Evolutionary conservation across 2,797 vertebrate genomes (phyloP), one percentile per base, ranked within the genome.

Genomic region (Argyrosomus regius): DNA sequence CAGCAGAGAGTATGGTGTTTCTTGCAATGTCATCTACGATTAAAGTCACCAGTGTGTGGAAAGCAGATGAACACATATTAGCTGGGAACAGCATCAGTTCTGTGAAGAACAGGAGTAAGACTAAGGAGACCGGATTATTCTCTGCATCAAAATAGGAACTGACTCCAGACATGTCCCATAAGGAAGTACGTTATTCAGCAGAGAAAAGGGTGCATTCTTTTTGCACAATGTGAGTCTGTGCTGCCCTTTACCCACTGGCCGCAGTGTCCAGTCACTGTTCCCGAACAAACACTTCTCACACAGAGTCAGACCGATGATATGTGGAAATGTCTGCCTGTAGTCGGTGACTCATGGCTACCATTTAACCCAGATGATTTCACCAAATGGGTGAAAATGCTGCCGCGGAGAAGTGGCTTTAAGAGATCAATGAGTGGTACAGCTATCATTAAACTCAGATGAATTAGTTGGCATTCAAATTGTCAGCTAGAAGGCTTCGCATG

Each of bases 281-380:
- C 71, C 56, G 9, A 72, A 63, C 84, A 89, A 88, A 85, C 83
- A 7, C 35, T 71, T 65, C 75, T 86, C 81, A 82, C 85, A 89
- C 68, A 35, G 62, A 75, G 53, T 64, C 81, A 78, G 87, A 88
- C 83, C 68, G n/a, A 20, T 65, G 48, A 75, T 39, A 91, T 87
- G 88, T 93, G 93, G 93, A 94, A 93, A 92, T 78, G 89, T 93
- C 89, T 93, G 86, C 86, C 54, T 64, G 64, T 72, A 68, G 84
- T 26, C 41, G 54, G 69, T 90, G 91, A 92, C 82, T 94, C 89
- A 93, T 77, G 74, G 76, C 64, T 62, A 43, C 87, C 66, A 74
- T 77, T 77, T 71, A 78, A 62, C 73, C 75, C 56, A n/a, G n/a
- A 87, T 83, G 68, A 72, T 86, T 78, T 89, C 84, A 88, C 64